Base-by-base conservation (phyloP, 2,797 vertebrate species). In the Falco berigora region DNA sequence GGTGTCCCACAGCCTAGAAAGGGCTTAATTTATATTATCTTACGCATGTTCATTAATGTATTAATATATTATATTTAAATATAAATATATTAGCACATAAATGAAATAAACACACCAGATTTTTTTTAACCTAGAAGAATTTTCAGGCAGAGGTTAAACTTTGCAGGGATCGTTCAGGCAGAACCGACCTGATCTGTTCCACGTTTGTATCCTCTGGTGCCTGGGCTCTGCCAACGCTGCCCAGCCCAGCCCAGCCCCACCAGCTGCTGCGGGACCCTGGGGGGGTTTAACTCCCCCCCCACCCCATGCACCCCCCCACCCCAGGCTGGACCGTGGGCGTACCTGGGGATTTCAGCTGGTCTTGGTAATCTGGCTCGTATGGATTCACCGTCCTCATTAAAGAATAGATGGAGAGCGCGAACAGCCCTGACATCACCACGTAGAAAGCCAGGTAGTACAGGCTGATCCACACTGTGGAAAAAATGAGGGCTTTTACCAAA, bases 371-470 rank as follows among this genome's bases (percentile, higher is more conserved):
- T 0, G 99, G 99, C 2, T 98, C 95, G 1, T 99, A 99, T 0
- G 99, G 98, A 87, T 97, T 96, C 25, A 99, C 23, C 0, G 99
- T 99, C 86, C 96, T 97, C 99, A 99, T 98, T 58, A 99, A 97
- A 17, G 92, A 97, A 21, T 98, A 99, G 92, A 99, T 97, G 89
- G 98, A 97, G 91, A 99, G 97, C 10, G 97, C 97, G 0, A 99
- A 99, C 81, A 99, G 91, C 32, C 88, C 97, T 0, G 98, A 98
- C 98, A 99, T 98, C 95, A 99, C 98, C 94, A 98, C 96, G 0
- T 99, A 99, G 98, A 99, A 99, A 47, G 98, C 98, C 80, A 98
- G 96, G 14, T 99, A 99, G 88, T 99, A 99, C 77, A 99, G 97
- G 90, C 98, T 99, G 98, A 99, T 99, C 98, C 98, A 99, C 78